These are phyloP conservation scores for Lasioglossum vierecki DNA, from an alignment of 2,888 invertebrate species.

Conservation along the genomic window DNA sequence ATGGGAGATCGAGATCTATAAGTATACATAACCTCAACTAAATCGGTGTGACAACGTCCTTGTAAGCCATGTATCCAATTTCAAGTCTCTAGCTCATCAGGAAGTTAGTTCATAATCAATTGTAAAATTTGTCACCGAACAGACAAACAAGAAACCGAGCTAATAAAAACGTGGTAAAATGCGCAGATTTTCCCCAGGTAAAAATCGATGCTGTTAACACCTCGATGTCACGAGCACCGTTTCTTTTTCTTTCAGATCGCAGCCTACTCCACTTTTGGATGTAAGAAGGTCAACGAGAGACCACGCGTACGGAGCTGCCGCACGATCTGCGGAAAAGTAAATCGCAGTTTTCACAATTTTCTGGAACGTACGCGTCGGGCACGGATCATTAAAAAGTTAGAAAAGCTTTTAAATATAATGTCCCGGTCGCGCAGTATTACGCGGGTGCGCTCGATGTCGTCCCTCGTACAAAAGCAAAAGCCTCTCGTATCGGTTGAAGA, in stretches of 20 bases:
- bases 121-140: too few species aligned
- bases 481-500: background rate
- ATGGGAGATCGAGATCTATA: too few species aligned
- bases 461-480: background rate
- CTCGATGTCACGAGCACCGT: background rate
- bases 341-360: background rate
- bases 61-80: too few species aligned
- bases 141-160: too few species aligned
- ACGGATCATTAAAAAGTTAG: conserved; percentile 3
- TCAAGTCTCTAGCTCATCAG: too few species aligned
- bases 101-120: too few species aligned
- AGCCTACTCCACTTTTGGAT: background rate
- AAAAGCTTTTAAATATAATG: background rate
- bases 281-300: background rate
- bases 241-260: background rate
- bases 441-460: background rate
- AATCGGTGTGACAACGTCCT: rapidly evolving
- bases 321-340: background rate
- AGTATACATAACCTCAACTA: too few species aligned
- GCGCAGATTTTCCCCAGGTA: background rate
- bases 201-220: background rate
- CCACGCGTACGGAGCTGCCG: background rate
- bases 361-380: background rate
- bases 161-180: background rate
- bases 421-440: background rate